Evolutionary conservation across 1,140 invertebrate species (phyloP).

Genomic region (Helicoverpa zea): DNA sequence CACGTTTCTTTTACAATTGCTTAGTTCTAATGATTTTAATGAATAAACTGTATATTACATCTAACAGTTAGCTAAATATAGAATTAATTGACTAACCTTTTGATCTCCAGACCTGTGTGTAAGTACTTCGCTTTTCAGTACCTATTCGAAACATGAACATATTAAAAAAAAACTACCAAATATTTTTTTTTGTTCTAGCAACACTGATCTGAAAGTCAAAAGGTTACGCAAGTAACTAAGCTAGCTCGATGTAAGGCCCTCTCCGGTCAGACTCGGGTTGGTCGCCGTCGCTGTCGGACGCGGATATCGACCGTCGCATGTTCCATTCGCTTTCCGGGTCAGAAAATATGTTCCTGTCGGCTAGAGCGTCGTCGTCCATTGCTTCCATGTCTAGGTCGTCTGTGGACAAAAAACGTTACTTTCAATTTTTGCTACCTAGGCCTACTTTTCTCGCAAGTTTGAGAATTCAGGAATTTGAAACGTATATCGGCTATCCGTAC

Average conservation of each 20-base stretch:
- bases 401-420: slow-evolving; percentile 43
- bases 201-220: background rate
- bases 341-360: slow-evolving; percentile 82
- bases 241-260: slow-evolving; percentile 16
- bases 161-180: too few relatives aligned
- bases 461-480: too few relatives aligned
- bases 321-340: slow-evolving; percentile 85
- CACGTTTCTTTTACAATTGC: slow-evolving; percentile 19
- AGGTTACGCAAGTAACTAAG: background rate
- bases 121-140: background rate
- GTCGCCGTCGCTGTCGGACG: slow-evolving; percentile 71
- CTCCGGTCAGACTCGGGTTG: slow-evolving; percentile 80
- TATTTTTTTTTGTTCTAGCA: background rate
- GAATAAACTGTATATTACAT: slow-evolving; percentile 17
- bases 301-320: slow-evolving; percentile 57
- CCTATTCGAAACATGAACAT: too few relatives aligned
- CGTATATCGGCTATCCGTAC: too few relatives aligned
- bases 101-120: background rate
- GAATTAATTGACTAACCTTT: slow-evolving; percentile 14
- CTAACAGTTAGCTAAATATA: background rate
- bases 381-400: slow-evolving; percentile 74
- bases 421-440: background rate
- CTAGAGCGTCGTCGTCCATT: slow-evolving; percentile 71
- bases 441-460: too few relatives aligned
- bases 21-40: slow-evolving; percentile 10